phyloP scores from a whole-genome alignment of 2,113 vertebrate species.

The Ailurus styani region DNA sequence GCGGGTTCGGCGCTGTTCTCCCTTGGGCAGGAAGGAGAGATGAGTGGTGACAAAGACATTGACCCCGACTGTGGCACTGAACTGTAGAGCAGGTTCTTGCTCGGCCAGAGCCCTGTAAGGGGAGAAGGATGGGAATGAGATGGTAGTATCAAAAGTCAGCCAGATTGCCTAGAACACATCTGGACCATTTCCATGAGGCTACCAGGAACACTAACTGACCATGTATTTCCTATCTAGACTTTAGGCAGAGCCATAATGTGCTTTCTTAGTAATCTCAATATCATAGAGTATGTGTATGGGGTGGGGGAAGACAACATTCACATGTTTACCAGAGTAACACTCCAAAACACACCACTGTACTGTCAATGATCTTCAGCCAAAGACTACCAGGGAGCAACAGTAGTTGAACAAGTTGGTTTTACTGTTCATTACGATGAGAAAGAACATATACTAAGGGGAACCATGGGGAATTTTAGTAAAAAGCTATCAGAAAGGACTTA shows the following conservation, averaged over 20 bases:
- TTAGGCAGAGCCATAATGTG: background rate
- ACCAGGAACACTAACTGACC: background rate
- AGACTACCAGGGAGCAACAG: background rate
- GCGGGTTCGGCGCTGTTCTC: conserved; percentile 80
- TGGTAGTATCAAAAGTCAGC: background rate
- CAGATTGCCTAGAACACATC: background rate
- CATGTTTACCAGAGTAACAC: background rate
- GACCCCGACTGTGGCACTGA: conserved; percentile 86
- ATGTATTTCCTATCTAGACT: background rate
- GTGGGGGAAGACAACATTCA: background rate
- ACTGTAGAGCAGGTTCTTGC: conserved; percentile 81
- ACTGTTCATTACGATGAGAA: background rate
- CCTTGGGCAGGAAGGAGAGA: conserved; percentile 87
- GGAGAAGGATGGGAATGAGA: background rate
- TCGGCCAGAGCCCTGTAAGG: conserved; percentile 84
- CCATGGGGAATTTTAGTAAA: background rate
- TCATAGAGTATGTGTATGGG: background rate
- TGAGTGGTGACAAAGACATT: conserved; percentile 87
- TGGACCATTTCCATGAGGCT: background rate
- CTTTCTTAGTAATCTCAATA: conserved; percentile 3
- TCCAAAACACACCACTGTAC: background rate
- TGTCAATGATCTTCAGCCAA: background rate
- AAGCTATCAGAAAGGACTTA: background rate
- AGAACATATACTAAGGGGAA: background rate
- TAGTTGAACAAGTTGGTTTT: background rate